Evolutionary conservation across 2,797 vertebrate species (phyloP).

Genomic region (Brachymystax lenok): DNA sequence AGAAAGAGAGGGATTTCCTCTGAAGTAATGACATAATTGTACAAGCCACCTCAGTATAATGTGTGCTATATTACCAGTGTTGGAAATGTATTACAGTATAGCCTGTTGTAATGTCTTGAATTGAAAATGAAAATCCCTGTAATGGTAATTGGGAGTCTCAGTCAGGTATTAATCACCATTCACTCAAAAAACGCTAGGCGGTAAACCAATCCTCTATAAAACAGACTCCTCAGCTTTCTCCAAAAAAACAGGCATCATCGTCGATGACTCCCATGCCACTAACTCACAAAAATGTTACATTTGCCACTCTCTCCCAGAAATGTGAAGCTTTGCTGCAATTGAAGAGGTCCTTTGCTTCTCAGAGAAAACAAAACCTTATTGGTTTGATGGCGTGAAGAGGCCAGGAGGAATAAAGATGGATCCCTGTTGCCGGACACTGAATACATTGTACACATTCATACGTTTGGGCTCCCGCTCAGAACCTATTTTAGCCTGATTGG

Average conservation of each 20-base stretch:
- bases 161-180: conserved; percentile 9
- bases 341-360: background rate
- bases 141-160: conserved; percentile 3
- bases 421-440: background rate
- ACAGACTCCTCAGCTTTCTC: background rate
- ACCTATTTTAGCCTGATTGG: background rate
- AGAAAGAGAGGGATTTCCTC: background rate
- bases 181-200: conserved; percentile 7
- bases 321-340: conserved; percentile 3
- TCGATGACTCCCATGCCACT: conserved; percentile 1
- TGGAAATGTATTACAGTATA: background rate
- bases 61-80: background rate
- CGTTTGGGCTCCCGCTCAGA: background rate
- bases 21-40: background rate
- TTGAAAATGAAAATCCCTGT: background rate
- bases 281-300: conserved; percentile 24
- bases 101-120: conserved; percentile 1
- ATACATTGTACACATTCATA: background rate
- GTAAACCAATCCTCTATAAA: conserved; percentile 19
- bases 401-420: background rate
- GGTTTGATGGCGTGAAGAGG: conserved; percentile 6
- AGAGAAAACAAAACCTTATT: background rate
- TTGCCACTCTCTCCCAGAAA: conserved; percentile 14
- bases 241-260: conserved; percentile 4
- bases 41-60: background rate